Evolutionary conservation across 2,888 invertebrate species (phyloP).

Genomic region (Lithophane socia): DNA sequence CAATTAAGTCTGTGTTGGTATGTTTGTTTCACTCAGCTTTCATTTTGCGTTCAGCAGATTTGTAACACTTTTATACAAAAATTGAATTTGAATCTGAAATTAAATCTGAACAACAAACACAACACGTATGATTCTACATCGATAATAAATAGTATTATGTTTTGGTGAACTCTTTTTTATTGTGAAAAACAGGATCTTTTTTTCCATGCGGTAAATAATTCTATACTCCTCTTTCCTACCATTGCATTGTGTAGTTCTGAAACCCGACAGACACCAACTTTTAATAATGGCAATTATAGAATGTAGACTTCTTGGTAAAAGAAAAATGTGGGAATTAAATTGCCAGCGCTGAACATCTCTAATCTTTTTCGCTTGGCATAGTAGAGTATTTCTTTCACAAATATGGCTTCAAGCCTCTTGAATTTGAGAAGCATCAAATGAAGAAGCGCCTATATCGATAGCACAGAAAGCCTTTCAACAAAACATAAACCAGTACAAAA

Average conservation of each 20-base stretch:
- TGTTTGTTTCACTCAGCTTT: background rate
- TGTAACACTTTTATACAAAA: constrained; percentile 16
- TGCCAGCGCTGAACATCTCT: background rate
- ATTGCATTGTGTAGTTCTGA: background rate
- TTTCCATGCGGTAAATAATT: background rate
- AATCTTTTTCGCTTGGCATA: background rate
- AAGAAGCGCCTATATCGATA: constrained; percentile 16
- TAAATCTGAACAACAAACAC: constrained; percentile 9
- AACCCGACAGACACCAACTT: constrained; percentile 5
- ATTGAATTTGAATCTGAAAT: constrained; percentile 10
- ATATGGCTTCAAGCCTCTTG: background rate
- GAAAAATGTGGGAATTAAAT: background rate
- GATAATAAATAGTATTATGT: background rate
- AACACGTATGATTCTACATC: background rate
- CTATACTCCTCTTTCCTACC: background rate
- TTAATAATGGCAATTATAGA: background rate
- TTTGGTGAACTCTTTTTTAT: background rate
- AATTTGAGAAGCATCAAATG: background rate
- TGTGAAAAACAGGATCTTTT: background rate
- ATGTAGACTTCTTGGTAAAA: constrained; percentile 4
- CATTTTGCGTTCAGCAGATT: too few species aligned
- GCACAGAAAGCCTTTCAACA: constrained; percentile 6
- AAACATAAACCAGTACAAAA: constrained; percentile 32
- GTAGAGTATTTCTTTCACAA: background rate
- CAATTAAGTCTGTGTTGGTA: background rate